Base-by-base conservation (phyloP, 2,113 vertebrate genomes). In the Etheostoma cragini region DNA sequence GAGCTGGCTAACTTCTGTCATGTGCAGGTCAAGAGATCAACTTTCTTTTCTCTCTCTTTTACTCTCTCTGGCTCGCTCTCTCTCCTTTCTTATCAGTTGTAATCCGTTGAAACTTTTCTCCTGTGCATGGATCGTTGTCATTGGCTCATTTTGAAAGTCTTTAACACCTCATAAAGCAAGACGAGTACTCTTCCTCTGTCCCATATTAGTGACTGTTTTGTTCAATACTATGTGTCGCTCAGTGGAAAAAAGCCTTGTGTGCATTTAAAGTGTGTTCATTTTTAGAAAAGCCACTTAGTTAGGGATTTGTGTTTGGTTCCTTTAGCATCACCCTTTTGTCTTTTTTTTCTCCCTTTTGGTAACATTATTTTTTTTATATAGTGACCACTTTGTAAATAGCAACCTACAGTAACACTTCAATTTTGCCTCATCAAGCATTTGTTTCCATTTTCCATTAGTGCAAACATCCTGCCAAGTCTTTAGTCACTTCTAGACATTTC, bases 1-100 rank as follows among this genome's bases (percentile, higher is more conserved):
- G 58, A 69, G 14, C 33, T 63, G 68, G 65, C 70, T 49, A 35
- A 74, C 17, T 70, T 49, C 21, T 78, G 46, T 78, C 62, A 78
- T 21, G 46, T 81, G 62, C 10, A 57, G 65, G 50, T 75, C 64
- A 50, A 63, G 26, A 57, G 52, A 42, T 76, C 38, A 10, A 12
- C 24, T 35, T 69, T 49, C 46, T n/a, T n/a, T 47, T 38, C 13
- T 3, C 58, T 46, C 24, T 26, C 12, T 24, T 46, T 17, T 58
- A 5, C 19, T 24, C 49, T 72, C 21, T 52, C 75, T 24, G 19
- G 15, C 30, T 61, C 3, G 2, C 7, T 42, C n/a, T n/a, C 11
- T 54, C 22, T 58, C 24, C 11, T 61, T 56, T 53, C 26, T 33
- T 19, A 47, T 42, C 8, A 33, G 45, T 19, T 60, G 19, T 19